Evolutionary conservation across 2,113 vertebrate genomes (phyloP).

Genomic region (Thunnus maccoyii): DNA sequence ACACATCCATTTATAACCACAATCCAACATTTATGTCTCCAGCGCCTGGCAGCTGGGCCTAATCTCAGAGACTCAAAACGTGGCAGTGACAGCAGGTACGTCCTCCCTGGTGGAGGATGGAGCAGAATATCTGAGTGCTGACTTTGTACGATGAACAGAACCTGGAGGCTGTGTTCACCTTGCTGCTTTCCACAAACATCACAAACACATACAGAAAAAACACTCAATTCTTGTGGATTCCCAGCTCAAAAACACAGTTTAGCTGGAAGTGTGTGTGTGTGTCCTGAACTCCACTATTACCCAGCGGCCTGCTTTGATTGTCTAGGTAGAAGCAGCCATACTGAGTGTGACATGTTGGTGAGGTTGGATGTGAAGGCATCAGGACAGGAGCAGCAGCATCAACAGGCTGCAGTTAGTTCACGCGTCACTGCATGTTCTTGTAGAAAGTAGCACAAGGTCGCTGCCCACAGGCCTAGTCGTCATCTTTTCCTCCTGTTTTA

Average conservation of each 20-base stretch:
- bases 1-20: conserved; percentile 18
- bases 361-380: conserved; percentile 31
- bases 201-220: conserved; percentile 20
- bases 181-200: conserved; percentile 9
- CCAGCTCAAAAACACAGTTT: conserved; percentile 8
- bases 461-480: conserved; percentile 83
- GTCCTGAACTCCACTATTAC: conserved; percentile 6
- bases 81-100: conserved; percentile 55
- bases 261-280: neutral
- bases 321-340: conserved; percentile 12
- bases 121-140: neutral
- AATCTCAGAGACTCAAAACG: conserved; percentile 14
- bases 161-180: neutral
- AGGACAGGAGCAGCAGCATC: conserved; percentile 26
- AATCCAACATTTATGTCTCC: conserved; percentile 6
- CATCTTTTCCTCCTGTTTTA: conserved; percentile 96
- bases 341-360: conserved; percentile 5
- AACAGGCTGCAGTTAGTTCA: conserved; percentile 26
- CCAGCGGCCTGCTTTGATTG: conserved; percentile 20
- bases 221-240: neutral
- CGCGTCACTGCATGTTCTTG: conserved; percentile 18
- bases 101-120: conserved; percentile 12
- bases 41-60: conserved; percentile 14
- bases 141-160: neutral
- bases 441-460: conserved; percentile 19